Conservation (phyloP, 2,888 invertebrate genomes). For the Amblyjoppa proteus region DNA sequence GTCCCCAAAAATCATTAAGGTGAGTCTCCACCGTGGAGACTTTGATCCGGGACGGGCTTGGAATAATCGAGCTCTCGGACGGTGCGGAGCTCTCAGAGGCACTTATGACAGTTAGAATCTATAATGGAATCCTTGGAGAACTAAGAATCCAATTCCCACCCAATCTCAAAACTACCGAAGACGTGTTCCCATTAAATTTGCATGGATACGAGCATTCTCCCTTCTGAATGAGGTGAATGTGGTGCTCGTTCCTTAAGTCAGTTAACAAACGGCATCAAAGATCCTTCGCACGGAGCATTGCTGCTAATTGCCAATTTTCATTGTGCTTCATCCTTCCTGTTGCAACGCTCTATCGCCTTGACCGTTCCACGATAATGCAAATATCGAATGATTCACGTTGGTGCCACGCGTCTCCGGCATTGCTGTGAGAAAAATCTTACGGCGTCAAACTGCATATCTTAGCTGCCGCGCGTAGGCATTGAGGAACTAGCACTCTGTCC, state of each 20-base stretch:
- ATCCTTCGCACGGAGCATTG: slow-evolving; percentile 1
- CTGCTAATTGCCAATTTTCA: not conserved
- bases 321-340: not conserved
- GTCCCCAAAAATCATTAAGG: too few relatives aligned
- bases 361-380: slow-evolving; percentile 11
- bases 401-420: not conserved
- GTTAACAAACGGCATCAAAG: not conserved
- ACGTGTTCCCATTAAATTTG: not conserved
- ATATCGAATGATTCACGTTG: not conserved
- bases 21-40: too few relatives aligned
- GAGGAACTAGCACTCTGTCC: not conserved
- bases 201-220: not conserved
- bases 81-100: too few relatives aligned
- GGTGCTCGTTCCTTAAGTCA: not conserved
- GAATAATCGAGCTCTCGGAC: too few relatives aligned
- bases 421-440: slow-evolving; percentile 4
- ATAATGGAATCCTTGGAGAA: too few relatives aligned
- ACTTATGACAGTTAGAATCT: too few relatives aligned
- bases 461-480: not conserved
- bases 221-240: not conserved
- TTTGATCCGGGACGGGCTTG: too few relatives aligned
- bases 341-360: not conserved
- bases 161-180: not conserved
- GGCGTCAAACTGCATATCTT: not conserved
- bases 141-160: too few relatives aligned